Evolutionary conservation across 2,888 invertebrate genomes (phyloP), one percentile per base, ranked within the genome.

Genomic region (Osedax fenrisi): DNA sequence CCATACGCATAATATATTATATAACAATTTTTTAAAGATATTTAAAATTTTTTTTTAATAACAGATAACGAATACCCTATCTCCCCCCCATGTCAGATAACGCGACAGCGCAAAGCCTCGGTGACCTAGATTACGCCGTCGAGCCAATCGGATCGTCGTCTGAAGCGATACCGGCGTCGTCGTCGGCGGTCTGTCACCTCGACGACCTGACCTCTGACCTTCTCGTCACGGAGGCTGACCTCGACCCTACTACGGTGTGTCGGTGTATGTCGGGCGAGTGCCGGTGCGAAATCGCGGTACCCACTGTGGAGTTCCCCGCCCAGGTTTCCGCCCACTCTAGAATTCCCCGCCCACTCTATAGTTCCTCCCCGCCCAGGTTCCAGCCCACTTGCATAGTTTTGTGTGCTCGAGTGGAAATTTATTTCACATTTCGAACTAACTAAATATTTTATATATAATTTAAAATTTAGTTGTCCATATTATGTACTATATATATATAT

Each of bases 1-100:
- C n/a, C n/a, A n/a, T n/a, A n/a, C n/a, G n/a, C n/a, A n/a, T n/a
- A n/a, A n/a, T n/a, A n/a, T n/a, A n/a, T n/a, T n/a, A n/a, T n/a
- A n/a, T n/a, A n/a, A n/a, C n/a, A n/a, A n/a, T n/a, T n/a, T n/a
- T n/a, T n/a, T n/a, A n/a, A n/a, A n/a, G n/a, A n/a, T n/a, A n/a
- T n/a, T n/a, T n/a, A n/a, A n/a, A n/a, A n/a, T n/a, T n/a, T n/a
- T n/a, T n/a, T n/a, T n/a, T n/a, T n/a, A n/a, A n/a, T n/a, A n/a
- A n/a, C n/a, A n/a, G n/a, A n/a, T n/a, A n/a, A n/a, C n/a, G n/a
- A n/a, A n/a, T n/a, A n/a, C n/a, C n/a, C n/a, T n/a, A n/a, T n/a
- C n/a, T 17, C 41, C 41, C 41, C 41, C 5, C 41, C 10, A 41
- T 17, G 10, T 41, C 41, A 41, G 41, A 82, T 1, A 75, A 78